Conservation (phyloP, 2,888 invertebrate genomes). For the Caenorhabditis angaria region DNA sequence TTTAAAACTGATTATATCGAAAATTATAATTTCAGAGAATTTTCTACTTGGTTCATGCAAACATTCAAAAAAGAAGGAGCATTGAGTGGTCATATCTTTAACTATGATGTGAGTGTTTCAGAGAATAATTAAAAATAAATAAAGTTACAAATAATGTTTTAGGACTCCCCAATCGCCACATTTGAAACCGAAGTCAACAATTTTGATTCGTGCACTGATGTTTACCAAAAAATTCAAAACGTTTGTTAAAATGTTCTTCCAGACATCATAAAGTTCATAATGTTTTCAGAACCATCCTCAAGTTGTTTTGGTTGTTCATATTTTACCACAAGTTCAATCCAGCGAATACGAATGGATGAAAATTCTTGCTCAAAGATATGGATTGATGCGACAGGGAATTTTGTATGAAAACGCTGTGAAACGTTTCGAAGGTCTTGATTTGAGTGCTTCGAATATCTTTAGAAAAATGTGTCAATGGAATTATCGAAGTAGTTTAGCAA, state of each 20-base stretch:
- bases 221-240: slow-evolving; percentile 33
- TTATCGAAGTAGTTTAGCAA: slow-evolving; percentile 13
- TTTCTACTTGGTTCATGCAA: slow-evolving; percentile 40
- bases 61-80: slow-evolving; percentile 28
- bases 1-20: neutral
- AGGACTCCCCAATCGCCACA: slow-evolving; percentile 19
- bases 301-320: slow-evolving; percentile 63
- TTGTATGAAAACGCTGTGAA: slow-evolving; percentile 61
- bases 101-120: slow-evolving; percentile 30
- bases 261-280: neutral
- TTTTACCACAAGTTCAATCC: slow-evolving; percentile 59
- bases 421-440: slow-evolving; percentile 45
- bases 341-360: slow-evolving; percentile 66
- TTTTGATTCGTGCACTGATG: slow-evolving; percentile 35
- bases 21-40: slow-evolving; percentile 22
- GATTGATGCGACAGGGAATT: slow-evolving; percentile 66
- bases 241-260: neutral
- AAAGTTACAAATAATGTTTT: slow-evolving; percentile 3
- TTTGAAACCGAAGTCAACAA: slow-evolving; percentile 15
- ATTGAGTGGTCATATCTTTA: slow-evolving; percentile 32
- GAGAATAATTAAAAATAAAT: neutral
- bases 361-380: slow-evolving; percentile 45
- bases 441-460: slow-evolving; percentile 11
- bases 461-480: slow-evolving; percentile 44
- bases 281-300: slow-evolving; percentile 48